Evolutionary conservation across 1,140 invertebrate species (phyloP).

Genomic region (Medauroidea extradentata): DNA sequence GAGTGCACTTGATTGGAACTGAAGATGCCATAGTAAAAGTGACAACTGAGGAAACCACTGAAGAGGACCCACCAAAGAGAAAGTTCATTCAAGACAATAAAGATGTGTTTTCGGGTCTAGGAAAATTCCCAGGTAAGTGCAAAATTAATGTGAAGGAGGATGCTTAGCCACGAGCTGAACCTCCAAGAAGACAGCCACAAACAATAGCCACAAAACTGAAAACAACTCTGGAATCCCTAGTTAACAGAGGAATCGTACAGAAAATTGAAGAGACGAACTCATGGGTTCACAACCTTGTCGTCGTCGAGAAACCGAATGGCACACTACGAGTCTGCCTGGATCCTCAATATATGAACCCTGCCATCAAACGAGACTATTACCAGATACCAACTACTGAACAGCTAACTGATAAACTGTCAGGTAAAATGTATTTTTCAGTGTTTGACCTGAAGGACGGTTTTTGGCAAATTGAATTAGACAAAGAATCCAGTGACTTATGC

Average conservation of each 20-base stretch:
- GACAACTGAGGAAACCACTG: too few species aligned
- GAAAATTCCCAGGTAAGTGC: slow-evolving; percentile 4
- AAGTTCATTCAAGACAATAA: too few species aligned
- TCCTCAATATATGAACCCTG: slow-evolving; percentile 46
- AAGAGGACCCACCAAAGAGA: too few species aligned
- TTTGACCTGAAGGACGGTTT: too few species aligned
- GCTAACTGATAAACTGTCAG: slow-evolving; percentile 7
- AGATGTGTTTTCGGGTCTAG: slow-evolving; percentile 11
- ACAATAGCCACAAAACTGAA: too few species aligned
- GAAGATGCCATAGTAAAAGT: too few species aligned
- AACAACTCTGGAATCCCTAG: slow-evolving; percentile 29
- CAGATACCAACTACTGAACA: slow-evolving; percentile 6
- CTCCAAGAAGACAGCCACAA: too few species aligned
- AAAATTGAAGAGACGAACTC: slow-evolving; percentile 33
- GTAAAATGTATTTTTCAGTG: slow-evolving; percentile 2
- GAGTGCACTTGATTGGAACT: too few species aligned
- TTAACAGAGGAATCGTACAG: slow-evolving; percentile 28
- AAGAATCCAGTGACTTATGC: background rate
- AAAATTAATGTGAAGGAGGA: background rate
- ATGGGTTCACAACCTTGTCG: too few species aligned
- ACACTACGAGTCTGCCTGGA: slow-evolving; percentile 47
- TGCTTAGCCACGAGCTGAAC: slow-evolving; percentile 40
- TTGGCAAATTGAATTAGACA: slow-evolving; percentile 3
- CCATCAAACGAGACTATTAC: slow-evolving; percentile 30
- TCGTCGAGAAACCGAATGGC: slow-evolving; percentile 44